A percentile compares a stretch with the other conserved stretches of the same genome.
phyloP scores from a whole-genome alignment of 2,113 vertebrate species.

The Periophthalmus modestus region DNA sequence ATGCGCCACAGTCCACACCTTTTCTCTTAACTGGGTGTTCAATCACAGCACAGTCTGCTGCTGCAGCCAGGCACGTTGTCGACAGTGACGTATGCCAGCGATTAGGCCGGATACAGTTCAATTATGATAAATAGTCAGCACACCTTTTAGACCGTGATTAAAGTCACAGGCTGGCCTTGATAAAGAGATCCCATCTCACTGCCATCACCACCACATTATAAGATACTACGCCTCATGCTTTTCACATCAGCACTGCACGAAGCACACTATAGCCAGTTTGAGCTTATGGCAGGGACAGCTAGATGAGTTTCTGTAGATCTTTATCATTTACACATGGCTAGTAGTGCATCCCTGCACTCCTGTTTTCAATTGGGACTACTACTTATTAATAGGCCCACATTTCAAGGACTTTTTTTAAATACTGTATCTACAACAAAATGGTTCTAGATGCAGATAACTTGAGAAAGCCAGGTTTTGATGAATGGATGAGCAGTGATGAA shows the following conservation, averaged over 20 bases:
- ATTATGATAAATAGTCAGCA: slow-evolving; percentile 91
- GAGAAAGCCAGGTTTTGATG: slow-evolving; percentile 80
- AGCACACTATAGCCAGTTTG: slow-evolving; percentile 36
- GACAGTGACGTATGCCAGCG: slow-evolving; percentile 93
- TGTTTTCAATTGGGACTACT: slow-evolving; percentile 77
- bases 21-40: slow-evolving; percentile 67
- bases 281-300: slow-evolving; percentile 50
- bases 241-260: slow-evolving; percentile 70
- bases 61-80: slow-evolving; percentile 44
- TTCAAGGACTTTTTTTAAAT: slow-evolving; percentile 40
- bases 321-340: slow-evolving; percentile 88
- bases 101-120: slow-evolving; percentile 93
- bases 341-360: slow-evolving; percentile 69
- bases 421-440: slow-evolving; percentile 41
- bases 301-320: slow-evolving; percentile 78
- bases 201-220: slow-evolving; percentile 88
- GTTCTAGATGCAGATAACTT: slow-evolving; percentile 43
- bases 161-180: slow-evolving; percentile 84
- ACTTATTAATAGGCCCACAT: slow-evolving; percentile 71
- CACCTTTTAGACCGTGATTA: slow-evolving; percentile 95
- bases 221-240: slow-evolving; percentile 79
- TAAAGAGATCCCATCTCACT: slow-evolving; percentile 92
- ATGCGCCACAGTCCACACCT: slow-evolving; percentile 56
- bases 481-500: slow-evolving; percentile 94
- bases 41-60: slow-evolving; percentile 68